Evolutionary conservation across 2,888 invertebrate genomes (phyloP).

Genomic region (Xestobium rufovillosum): DNA sequence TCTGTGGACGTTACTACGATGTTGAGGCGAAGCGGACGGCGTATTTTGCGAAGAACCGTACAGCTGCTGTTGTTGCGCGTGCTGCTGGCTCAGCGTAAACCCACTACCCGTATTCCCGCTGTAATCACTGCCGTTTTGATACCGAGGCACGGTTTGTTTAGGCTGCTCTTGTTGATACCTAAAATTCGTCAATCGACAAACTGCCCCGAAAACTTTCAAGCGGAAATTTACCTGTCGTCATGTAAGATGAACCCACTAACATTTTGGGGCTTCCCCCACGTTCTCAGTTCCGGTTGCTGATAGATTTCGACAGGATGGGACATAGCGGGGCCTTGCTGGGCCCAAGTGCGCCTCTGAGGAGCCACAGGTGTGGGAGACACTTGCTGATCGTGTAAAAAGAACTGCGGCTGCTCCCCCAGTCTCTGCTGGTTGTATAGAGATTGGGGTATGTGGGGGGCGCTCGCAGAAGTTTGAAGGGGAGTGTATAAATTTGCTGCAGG

Average conservation of each 20-base stretch:
- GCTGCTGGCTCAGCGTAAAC: constrained; percentile 50
- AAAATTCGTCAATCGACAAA: too few species aligned
- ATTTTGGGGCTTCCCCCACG: constrained; percentile 38
- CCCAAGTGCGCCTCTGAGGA: constrained; percentile 61
- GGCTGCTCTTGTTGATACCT: too few species aligned
- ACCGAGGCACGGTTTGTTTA: constrained; percentile 22
- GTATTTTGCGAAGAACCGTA: constrained; percentile 45
- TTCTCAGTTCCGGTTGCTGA: constrained; percentile 36
- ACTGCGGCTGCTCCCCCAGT: constrained; percentile 50
- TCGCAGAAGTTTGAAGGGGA: constrained; percentile 39
- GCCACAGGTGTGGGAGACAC: constrained; percentile 45
- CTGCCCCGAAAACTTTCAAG: too few species aligned
- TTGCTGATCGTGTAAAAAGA: constrained; percentile 65
- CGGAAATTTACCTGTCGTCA: constrained; percentile 41
- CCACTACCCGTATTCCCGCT: too few species aligned
- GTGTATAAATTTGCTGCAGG: constrained; percentile 30
- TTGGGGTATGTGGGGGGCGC: constrained; percentile 46
- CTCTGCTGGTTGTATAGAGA: constrained; percentile 51
- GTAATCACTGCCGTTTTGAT: constrained; percentile 35
- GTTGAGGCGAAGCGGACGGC: constrained; percentile 58
- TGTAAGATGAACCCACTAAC: constrained; percentile 59
- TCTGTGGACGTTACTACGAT: constrained; percentile 49
- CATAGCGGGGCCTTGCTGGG: constrained; percentile 34
- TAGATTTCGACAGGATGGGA: constrained; percentile 23
- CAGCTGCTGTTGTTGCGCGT: constrained; percentile 45